Evolutionary conservation across 2,113 vertebrate species (phyloP).

Genomic region (Phrynosoma platyrhinos): DNA sequence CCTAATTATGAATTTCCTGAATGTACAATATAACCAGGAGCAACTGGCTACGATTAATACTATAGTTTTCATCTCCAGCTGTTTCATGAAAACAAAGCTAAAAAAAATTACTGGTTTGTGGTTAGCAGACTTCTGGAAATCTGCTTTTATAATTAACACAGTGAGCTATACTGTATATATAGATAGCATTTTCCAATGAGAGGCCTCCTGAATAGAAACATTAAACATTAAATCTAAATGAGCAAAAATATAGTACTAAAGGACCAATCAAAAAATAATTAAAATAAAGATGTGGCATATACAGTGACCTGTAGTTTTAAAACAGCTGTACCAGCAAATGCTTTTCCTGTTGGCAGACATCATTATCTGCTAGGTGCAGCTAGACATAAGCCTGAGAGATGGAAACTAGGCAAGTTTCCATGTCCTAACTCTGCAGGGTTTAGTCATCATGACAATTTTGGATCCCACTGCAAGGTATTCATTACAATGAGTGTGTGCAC

Average conservation of each 20-base stretch:
- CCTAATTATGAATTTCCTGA: conserved; percentile 82
- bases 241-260: conserved; percentile 41
- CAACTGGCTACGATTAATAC: conserved; percentile 76
- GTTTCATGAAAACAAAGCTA: conserved; percentile 73
- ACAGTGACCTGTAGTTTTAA: conserved; percentile 53
- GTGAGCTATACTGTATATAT: conserved; percentile 41
- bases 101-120: neutral
- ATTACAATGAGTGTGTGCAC: conserved; percentile 7
- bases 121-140: conserved; percentile 58
- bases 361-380: neutral
- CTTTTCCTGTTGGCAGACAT: conserved; percentile 22
- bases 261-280: conserved; percentile 55
- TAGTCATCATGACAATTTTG: conserved; percentile 57
- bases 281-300: conserved; percentile 56
- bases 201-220: conserved; percentile 56
- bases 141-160: conserved; percentile 67
- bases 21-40: conserved; percentile 74
- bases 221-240: neutral
- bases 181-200: conserved; percentile 36
- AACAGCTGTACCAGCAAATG: conserved; percentile 54
- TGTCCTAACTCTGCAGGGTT: conserved; percentile 69
- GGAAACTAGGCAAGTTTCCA: conserved; percentile 55
- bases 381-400: conserved; percentile 50
- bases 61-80: conserved; percentile 74
- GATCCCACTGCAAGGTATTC: conserved; percentile 54